Percentiles rank a stretch among this genome's conserved stretches.
phyloP scores from a whole-genome alignment of 2,113 vertebrate species.

The Numida meleagris region DNA sequence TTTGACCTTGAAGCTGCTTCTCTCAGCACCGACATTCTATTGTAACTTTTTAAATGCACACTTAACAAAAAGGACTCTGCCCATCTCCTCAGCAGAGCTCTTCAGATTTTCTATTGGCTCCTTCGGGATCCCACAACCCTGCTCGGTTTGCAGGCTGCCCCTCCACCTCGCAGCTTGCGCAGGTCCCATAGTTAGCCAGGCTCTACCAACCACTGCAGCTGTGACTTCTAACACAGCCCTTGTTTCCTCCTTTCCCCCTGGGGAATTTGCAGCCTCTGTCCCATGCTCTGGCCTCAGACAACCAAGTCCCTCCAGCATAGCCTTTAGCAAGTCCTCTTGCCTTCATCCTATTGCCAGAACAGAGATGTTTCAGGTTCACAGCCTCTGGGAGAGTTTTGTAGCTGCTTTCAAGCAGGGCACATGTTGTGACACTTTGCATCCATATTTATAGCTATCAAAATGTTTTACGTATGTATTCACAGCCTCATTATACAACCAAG shows the following conservation, averaged over 20 bases:
- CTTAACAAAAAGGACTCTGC: background rate
- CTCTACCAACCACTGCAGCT: background rate
- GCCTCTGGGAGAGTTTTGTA: background rate
- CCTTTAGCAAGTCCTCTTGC: background rate
- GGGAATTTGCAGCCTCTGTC: background rate
- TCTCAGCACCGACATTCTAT: fast-evolving
- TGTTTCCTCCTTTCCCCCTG: background rate
- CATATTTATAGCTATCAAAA: conserved; percentile 1
- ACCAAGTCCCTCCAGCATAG: background rate
- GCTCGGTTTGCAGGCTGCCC: background rate
- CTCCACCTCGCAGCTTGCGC: background rate
- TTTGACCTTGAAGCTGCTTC: background rate
- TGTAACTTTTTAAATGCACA: background rate
- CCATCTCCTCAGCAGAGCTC: background rate
- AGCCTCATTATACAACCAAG: background rate
- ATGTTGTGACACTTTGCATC: background rate
- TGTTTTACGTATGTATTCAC: fast-evolving
- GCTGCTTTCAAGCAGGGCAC: background rate
- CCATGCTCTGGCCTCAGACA: background rate
- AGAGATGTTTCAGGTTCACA: background rate
- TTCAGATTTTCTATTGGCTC: background rate
- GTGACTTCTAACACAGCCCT: background rate
- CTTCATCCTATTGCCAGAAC: background rate
- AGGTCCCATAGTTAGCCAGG: background rate
- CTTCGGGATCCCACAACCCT: background rate